Conservation (phyloP, 2,113 vertebrate genomes). For the Telmatochromis sp. region DNA sequence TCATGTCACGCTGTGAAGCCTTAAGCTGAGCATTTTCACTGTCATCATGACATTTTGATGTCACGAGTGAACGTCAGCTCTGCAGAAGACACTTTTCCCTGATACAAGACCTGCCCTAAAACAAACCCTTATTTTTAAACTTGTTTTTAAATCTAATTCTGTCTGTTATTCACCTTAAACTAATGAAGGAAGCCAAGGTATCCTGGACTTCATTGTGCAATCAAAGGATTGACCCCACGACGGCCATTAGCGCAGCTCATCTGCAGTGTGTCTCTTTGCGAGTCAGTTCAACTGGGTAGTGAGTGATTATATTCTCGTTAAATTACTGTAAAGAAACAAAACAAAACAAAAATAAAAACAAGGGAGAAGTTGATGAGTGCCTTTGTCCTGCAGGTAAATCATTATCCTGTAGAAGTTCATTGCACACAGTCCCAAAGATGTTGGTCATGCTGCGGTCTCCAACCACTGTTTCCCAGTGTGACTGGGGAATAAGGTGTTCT, state of each 20-base stretch:
- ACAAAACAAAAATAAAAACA: not conserved
- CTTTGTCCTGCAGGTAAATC: not conserved
- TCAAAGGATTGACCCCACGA: not conserved
- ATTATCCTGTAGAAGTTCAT: not conserved
- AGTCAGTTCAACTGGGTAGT: not conserved
- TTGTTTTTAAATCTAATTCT: not conserved
- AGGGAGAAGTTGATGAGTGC: not conserved
- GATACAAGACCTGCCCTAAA: not conserved
- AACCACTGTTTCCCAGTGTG: not conserved
- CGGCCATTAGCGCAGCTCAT: not conserved
- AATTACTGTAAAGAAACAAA: not conserved
- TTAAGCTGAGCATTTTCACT: too few species aligned
- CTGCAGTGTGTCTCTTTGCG: rapidly evolving
- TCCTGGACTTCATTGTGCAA: not conserved
- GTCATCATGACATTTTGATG: not conserved
- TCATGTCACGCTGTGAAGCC: not conserved
- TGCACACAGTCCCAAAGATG: not conserved
- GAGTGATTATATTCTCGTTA: not conserved
- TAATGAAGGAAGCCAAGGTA: not conserved
- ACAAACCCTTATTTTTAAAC: not conserved
- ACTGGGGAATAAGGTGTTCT: not conserved
- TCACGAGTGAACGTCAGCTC: not conserved
- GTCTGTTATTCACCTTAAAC: not conserved
- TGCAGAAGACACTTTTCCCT: not conserved
- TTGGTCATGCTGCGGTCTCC: not conserved